These are phyloP conservation scores for Anas capensis DNA, from an alignment of 2,797 vertebrate species.

Conservation along the genomic window DNA sequence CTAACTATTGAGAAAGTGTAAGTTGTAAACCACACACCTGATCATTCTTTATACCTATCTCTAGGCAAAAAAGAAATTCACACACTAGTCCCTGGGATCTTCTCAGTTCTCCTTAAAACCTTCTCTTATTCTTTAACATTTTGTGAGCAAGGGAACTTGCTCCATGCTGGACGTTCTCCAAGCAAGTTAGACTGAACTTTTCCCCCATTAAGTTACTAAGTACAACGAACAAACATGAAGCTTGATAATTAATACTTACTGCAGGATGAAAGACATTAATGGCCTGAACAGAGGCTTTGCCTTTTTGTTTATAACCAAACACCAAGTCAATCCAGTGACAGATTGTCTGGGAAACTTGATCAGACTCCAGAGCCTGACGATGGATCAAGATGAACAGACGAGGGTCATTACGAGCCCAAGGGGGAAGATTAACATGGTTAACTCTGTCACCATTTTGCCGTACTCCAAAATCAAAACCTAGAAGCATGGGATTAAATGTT, in stretches of 20 bases:
- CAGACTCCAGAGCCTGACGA: constrained; percentile 95
- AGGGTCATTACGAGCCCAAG: constrained; percentile 96
- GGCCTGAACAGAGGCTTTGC: constrained; percentile 95
- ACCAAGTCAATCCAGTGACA: constrained; percentile 99
- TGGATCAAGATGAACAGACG: constrained; percentile 96
- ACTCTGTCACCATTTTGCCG: constrained; percentile 97
- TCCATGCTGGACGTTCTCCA: neutral
- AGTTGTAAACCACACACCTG: neutral
- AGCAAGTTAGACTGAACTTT: neutral
- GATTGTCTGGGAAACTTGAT: constrained; percentile 95
- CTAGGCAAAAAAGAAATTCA: neutral
- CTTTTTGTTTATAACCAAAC: constrained; percentile 99
- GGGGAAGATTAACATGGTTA: constrained; percentile 96
- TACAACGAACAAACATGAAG: neutral
- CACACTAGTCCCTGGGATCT: neutral
- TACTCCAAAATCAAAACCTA: constrained; percentile 98
- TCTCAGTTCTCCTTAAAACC: neutral
- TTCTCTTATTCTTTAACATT: neutral
- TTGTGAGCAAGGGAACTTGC: neutral
- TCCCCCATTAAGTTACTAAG: neutral
- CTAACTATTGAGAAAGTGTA: neutral
- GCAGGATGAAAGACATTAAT: constrained; percentile 99
- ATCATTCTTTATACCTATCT: neutral
- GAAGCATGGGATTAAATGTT: neutral
- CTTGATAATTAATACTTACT: constrained; percentile 80